Conservation (phyloP, 2,797 vertebrate species). For the Sebastes nivosus region DNA sequence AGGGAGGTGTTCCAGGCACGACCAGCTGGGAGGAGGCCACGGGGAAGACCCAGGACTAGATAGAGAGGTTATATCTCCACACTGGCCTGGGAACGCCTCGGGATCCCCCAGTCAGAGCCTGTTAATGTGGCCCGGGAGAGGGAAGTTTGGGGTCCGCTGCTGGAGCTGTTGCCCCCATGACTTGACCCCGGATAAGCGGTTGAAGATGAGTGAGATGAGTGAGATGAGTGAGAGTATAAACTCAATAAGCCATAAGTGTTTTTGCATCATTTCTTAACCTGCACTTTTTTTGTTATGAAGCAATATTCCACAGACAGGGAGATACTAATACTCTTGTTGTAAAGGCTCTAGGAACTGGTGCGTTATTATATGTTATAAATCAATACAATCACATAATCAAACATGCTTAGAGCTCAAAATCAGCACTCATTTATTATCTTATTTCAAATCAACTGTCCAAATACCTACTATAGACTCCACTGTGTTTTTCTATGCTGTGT, state of each 20-base stretch:
- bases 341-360: not conserved
- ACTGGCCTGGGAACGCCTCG: too few species aligned
- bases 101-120: too few species aligned
- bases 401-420: not conserved
- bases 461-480: not conserved
- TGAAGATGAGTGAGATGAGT: too few species aligned
- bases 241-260: not conserved
- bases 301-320: not conserved
- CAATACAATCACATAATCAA: not conserved
- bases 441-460: not conserved
- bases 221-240: not conserved
- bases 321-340: not conserved
- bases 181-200: too few species aligned
- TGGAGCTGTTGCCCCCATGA: fast-evolving
- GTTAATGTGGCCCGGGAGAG: too few species aligned
- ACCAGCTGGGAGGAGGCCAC: too few species aligned
- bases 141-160: too few species aligned
- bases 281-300: not conserved
- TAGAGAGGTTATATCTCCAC: too few species aligned
- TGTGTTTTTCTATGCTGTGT: not conserved
- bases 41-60: too few species aligned
- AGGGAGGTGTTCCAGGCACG: too few species aligned
- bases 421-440: not conserved
- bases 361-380: not conserved
- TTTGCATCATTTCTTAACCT: not conserved